Evolutionary conservation across 2,888 invertebrate genomes (phyloP), one percentile per base, ranked within the genome.

Genomic region (Rhodophaea formosa): DNA sequence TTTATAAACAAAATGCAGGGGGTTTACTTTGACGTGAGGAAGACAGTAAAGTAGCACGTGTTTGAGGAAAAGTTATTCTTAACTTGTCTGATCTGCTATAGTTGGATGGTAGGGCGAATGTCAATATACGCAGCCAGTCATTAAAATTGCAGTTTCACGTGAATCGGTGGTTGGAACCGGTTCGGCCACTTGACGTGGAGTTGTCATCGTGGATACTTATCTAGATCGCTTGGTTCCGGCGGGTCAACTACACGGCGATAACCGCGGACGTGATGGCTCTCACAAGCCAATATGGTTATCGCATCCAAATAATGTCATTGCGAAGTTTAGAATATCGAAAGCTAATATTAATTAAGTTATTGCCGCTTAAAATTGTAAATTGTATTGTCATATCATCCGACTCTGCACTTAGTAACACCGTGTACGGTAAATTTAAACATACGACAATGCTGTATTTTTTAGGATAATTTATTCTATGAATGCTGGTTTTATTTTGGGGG

Each of bases 161-260:
- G 23, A n/a, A 46, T 46, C n/a, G 6, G 30, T 15, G 7, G 14
- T 10, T 32, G 2, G 16, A 49, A 49, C 49, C 32, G 30, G 49
- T 49, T 49, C 14, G 16, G 15, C 30, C 32, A 49, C 15, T 49
- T 14, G 8, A 8, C 32, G 32, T 32, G 49, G 32, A 30, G 49
- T 15, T 32, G 30, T 14, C 47, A 30, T 49, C n/a, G 12, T 23
- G 5, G 8, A 8, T 46, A 49, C 8, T 35, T 8, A 39, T 32
- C 49, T 49, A 49, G 49, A 32, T 49, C 14, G 49, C 8, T 32
- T 32, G 49, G 49, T 15, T 49, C 10, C 15, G 49, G 49, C 49
- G 15, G 49, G 49, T 49, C 49, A 49, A 39, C 39, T 39, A n/a
- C n/a, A 35, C 8, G 39, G 8, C 14, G 49, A 49, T 49, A 49